Evolutionary conservation across 2,888 invertebrate genomes (phyloP).

Genomic region (Drosophila kuntzei): DNA sequence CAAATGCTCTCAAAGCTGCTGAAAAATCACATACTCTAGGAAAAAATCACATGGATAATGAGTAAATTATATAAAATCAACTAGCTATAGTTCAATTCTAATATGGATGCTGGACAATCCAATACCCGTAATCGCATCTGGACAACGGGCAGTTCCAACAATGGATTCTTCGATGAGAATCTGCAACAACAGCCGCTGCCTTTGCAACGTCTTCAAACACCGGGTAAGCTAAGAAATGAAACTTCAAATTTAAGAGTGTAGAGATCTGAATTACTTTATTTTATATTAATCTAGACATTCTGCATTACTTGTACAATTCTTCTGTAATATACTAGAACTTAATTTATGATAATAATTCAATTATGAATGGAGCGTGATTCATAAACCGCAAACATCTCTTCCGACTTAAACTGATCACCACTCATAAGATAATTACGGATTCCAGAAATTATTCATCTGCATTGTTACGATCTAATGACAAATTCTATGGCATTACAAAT

Average conservation of each 20-base stretch:
- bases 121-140: constrained; percentile 70
- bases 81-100: constrained; percentile 21
- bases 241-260: background rate
- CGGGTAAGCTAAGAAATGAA: constrained; percentile 61
- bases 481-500: background rate
- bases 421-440: constrained; percentile 1
- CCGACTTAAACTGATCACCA: background rate
- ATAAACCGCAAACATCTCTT: constrained; percentile 24
- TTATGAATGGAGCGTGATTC: constrained; percentile 22
- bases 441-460: constrained; percentile 9
- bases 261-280: background rate
- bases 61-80: constrained; percentile 34
- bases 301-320: background rate
- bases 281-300: background rate
- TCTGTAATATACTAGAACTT: background rate
- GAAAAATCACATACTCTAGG: constrained; percentile 51
- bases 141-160: constrained; percentile 72
- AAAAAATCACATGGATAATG: constrained; percentile 36
- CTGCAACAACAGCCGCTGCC: constrained; percentile 63
- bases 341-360: background rate
- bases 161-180: constrained; percentile 71
- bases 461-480: constrained; percentile 4
- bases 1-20: constrained; percentile 22
- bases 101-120: constrained; percentile 58
- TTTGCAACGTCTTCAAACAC: constrained; percentile 63